Conservation (phyloP, 2,888 invertebrate genomes). For the Drosophila dives region DNA sequence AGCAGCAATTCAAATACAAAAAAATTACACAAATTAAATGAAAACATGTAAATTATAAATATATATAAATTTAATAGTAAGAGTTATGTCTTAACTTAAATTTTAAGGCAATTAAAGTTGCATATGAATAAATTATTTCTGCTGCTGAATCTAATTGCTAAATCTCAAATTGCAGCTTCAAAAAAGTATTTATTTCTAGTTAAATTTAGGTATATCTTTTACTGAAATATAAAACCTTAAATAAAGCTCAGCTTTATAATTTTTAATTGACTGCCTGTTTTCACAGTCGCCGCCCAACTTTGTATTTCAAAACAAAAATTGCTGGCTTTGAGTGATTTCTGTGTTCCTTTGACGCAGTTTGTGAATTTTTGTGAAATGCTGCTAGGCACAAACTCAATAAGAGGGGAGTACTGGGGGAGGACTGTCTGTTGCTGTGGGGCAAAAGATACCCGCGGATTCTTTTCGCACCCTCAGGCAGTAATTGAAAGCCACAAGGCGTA, state of each 20-base stretch:
- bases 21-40: too few species aligned
- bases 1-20: too few species aligned
- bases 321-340: constrained; percentile 1
- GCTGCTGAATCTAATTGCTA: too few species aligned
- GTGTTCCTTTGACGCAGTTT: constrained; percentile 4
- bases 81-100: too few species aligned
- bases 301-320: constrained; percentile 5
- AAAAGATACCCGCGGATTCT: constrained; percentile 7
- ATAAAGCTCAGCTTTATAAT: background rate
- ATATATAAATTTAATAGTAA: too few species aligned
- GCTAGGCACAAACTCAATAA: constrained; percentile 39
- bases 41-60: too few species aligned
- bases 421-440: constrained; percentile 1
- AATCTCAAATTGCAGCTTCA: too few species aligned
- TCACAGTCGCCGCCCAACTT: background rate
- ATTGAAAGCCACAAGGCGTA: constrained; percentile 46
- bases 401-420: constrained; percentile 1
- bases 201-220: background rate
- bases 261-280: background rate
- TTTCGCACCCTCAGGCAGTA: constrained; percentile 15
- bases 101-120: too few species aligned
- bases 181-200: background rate
- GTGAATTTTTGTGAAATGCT: constrained; percentile 16
- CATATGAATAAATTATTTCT: too few species aligned
- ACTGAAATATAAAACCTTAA: background rate